Evolutionary conservation across 2,888 invertebrate species (phyloP).

Genomic region (Megastigmus dorsalis): DNA sequence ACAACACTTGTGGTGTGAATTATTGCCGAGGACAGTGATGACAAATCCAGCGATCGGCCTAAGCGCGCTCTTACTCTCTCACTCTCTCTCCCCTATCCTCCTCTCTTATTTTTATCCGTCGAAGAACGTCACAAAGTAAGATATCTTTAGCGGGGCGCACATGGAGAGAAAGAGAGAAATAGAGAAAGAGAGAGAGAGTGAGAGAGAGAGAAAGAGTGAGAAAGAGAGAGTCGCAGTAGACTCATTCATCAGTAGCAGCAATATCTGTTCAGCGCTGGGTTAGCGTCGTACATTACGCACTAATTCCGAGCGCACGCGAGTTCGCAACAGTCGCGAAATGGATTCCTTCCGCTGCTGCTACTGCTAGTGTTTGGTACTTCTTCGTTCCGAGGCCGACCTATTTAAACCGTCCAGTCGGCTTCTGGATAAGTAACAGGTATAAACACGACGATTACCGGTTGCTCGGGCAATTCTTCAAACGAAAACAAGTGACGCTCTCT

Average conservation of each 20-base stretch:
- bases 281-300: slow-evolving; percentile 49
- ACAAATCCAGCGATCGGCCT: slow-evolving; percentile 46
- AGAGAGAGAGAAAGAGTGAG: no score
- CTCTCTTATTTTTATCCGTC: slow-evolving; percentile 50
- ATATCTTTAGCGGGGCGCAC: slow-evolving; percentile 50
- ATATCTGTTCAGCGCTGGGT: slow-evolving; percentile 21
- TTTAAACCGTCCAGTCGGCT: slow-evolving; percentile 58
- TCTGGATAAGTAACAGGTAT: slow-evolving; percentile 61
- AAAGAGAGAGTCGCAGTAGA: no score
- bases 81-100: no score
- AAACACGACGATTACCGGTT: slow-evolving; percentile 59
- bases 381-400: slow-evolving; percentile 51
- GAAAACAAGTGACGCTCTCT: slow-evolving; percentile 45
- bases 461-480: slow-evolving; percentile 56
- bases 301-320: slow-evolving; percentile 55
- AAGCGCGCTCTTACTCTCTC: no score
- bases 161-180: no score
- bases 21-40: slow-evolving; percentile 24
- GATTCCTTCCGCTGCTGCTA: slow-evolving; percentile 58
- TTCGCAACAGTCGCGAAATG: slow-evolving; percentile 55
- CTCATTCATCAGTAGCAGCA: slow-evolving; percentile 43
- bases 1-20: slow-evolving; percentile 15
- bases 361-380: no score
- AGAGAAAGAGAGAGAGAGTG: no score
- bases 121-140: slow-evolving; percentile 48